phyloP scores from a whole-genome alignment of 2,113 vertebrate species.

The Emydura subglobosa region DNA sequence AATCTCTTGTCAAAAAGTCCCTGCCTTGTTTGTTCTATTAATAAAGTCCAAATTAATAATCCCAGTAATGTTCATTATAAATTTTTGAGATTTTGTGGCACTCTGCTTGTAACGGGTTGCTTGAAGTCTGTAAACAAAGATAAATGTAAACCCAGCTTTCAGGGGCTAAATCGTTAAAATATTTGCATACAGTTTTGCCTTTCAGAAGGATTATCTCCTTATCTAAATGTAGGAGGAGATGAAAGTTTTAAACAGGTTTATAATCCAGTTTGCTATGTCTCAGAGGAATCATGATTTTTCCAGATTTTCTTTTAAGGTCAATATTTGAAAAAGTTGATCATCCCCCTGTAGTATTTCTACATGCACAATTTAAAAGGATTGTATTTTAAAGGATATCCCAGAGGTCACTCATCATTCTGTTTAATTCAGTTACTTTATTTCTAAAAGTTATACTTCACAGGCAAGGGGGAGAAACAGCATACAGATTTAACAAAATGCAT shows the following conservation, averaged over 20 bases:
- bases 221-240: not conserved
- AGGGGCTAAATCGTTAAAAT: not conserved
- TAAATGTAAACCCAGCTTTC: not conserved
- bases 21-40: not conserved
- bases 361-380: slow-evolving; percentile 11
- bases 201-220: not conserved
- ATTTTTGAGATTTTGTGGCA: not conserved
- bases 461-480: not conserved
- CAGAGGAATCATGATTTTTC: not conserved
- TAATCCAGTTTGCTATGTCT: not conserved
- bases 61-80: not conserved
- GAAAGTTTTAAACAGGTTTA: not conserved
- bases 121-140: not conserved
- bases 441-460: not conserved
- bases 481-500: not conserved
- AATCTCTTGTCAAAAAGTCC: not conserved
- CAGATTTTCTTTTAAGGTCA: slow-evolving; percentile 16
- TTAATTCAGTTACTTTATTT: slow-evolving; percentile 28
- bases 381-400: not conserved
- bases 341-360: not conserved
- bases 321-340: slow-evolving; percentile 32
- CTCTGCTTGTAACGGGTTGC: not conserved
- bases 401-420: not conserved
- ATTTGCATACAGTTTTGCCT: not conserved
- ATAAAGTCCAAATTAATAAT: not conserved